Base-by-base conservation (phyloP, 2,888 invertebrate genomes). In the Operophtera brumata region DNA sequence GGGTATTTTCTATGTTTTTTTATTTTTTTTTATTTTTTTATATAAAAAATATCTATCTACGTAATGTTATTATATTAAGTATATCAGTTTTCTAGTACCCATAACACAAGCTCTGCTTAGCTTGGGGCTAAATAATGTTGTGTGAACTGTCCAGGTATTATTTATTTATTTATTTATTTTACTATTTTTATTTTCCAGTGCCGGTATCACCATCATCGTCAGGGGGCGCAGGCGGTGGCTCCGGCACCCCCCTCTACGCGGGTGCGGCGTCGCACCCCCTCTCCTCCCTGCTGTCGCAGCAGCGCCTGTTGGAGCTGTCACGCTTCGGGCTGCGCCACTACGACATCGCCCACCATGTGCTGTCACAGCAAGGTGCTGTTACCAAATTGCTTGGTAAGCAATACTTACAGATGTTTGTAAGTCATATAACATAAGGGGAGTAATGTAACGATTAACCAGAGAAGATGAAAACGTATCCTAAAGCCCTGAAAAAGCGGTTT, bases 351-450 rank as follows among this genome's bases (percentile, higher is more conserved):
- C 96, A 96, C 75, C 97, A 97, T 77, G 96, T 97, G 91, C 92
- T 97, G 51, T 95, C 95, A 57, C 96, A 97, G 90, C 96, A 97
- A 90, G 96, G 96, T 72, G 96, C 96, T 75, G 97, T 96, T 71
- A 96, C 96, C 67, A 97, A 97, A 90, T 92, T 97, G 78, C 91
- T 97, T 79, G 97, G 97, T 96, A 88, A 95, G 95, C 76, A 69
- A 56, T 49, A 47, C 32, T 46, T 51, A 40, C 43, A 50, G 37
- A 14, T 25, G 12, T 37, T 43, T 50, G 43, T 43, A 43, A 49
- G 43, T 36, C 28, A 26, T 46, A n/a, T 35, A 2, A 20, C 20
- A 20, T 4, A 20, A n/a, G n/a, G n/a, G n/a, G n/a, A n/a, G n/a
- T n/a, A n/a, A n/a, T n/a, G n/a, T n/a, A n/a, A n/a, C n/a, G n/a